These are phyloP conservation scores for Coptodon rendalli DNA, from an alignment of 2,113 vertebrate species.

Conservation along the genomic window DNA sequence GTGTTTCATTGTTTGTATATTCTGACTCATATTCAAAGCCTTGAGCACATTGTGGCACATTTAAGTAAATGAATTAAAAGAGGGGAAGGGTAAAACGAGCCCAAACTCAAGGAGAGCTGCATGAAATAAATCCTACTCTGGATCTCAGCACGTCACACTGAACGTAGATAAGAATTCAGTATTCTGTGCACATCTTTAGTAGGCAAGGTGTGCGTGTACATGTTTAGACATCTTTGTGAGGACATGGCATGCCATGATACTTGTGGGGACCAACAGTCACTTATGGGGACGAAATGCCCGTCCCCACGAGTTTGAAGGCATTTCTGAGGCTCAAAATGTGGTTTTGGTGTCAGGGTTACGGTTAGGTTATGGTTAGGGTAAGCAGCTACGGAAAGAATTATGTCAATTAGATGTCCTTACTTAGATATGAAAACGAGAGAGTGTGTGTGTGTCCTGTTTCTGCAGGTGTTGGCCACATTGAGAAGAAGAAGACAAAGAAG, in stretches of 20 bases:
- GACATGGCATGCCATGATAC: background rate
- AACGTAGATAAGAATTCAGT: background rate
- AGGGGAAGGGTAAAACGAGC: background rate
- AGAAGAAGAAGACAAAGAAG: conserved; percentile 29
- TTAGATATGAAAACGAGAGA: background rate
- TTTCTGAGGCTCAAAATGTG: background rate
- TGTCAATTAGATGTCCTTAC: background rate
- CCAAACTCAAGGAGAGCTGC: background rate
- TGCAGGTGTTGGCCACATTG: conserved; percentile 66
- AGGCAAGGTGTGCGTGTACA: background rate
- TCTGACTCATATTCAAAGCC: background rate
- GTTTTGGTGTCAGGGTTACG: background rate
- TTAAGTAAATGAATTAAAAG: background rate
- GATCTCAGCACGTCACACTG: background rate
- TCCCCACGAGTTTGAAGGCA: background rate
- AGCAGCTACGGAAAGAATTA: background rate
- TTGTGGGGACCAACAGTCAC: no score
- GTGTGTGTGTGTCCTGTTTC: conserved; percentile 5
- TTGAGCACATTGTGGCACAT: background rate
- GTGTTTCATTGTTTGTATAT: background rate
- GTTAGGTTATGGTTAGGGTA: background rate
- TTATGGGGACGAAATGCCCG: accelerated
- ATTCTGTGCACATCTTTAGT: background rate
- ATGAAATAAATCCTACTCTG: background rate
- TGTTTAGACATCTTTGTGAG: background rate